These are phyloP conservation scores for Nomada ruficornis DNA, from an alignment of 2,888 invertebrate genomes.

Conservation along the genomic window DNA sequence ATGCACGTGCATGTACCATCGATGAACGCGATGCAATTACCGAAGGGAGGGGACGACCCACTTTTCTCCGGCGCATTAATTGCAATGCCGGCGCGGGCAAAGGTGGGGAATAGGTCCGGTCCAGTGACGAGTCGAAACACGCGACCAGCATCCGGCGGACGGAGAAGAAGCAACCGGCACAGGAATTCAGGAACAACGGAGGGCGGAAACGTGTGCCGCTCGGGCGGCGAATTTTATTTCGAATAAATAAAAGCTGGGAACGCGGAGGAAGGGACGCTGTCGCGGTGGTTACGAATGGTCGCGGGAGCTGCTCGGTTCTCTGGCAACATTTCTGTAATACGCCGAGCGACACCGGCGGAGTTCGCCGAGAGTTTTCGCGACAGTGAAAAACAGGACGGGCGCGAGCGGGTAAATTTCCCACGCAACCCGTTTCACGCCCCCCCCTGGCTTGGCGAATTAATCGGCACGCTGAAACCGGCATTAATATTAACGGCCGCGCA, in stretches of 20 bases:
- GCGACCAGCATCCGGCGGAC: background rate
- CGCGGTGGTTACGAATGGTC: background rate
- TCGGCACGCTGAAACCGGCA: conserved; percentile 22
- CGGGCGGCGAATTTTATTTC: background rate
- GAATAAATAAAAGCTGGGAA: background rate
- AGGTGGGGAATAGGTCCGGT: background rate
- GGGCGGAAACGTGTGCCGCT: background rate
- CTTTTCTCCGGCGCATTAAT: conserved; percentile 67
- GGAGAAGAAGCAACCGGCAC: background rate
- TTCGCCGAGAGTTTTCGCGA: conserved; percentile 9
- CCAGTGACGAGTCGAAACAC: background rate
- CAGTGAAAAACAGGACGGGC: conserved; percentile 4
- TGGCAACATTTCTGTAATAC: background rate
- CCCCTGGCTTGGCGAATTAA: conserved; percentile 39
- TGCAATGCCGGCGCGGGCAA: conserved; percentile 48
- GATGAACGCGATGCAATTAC: conserved; percentile 71
- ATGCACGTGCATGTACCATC: conserved; percentile 11
- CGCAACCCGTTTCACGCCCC: conserved; percentile 24
- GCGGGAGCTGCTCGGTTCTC: background rate
- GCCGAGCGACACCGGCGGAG: background rate
- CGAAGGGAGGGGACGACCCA: conserved; percentile 54
- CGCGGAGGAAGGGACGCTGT: background rate
- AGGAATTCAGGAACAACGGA: background rate
- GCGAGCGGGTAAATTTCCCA: conserved; percentile 19
- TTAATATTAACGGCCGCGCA: conserved; percentile 42